Evolutionary conservation across 2,888 invertebrate genomes (phyloP), one percentile per base, ranked within the genome.

Genomic region (Coleophora flavipennella): DNA sequence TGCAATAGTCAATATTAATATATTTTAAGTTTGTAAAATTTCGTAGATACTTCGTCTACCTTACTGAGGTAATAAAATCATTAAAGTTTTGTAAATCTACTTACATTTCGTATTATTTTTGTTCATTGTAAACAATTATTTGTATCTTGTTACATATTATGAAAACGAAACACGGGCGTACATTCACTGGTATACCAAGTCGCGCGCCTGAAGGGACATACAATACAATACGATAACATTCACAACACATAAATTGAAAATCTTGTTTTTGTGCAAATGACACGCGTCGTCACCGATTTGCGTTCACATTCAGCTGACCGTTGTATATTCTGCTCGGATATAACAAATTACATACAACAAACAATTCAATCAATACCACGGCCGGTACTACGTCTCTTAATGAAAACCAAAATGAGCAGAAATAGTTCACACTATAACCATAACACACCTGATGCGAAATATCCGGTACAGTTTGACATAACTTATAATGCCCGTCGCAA

Each of bases 1-100:
- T 59, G 60, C 57, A 46, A 49, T 40, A 42, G 42, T 43, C 34
- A 34, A 20, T 11, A 13, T 35, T 42, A 42, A 44, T 42, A 34
- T n/a, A n/a, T n/a, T n/a, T 33, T 25, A 14, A 28, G 43, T 43
- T 40, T 39, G n/a, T n/a, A n/a, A n/a, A n/a, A n/a, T n/a, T n/a
- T n/a, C n/a, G n/a, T n/a, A n/a, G n/a, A n/a, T n/a, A n/a, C n/a
- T n/a, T n/a, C n/a, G n/a, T n/a, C n/a, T n/a, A n/a, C n/a, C n/a
- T n/a, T n/a, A n/a, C n/a, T n/a, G n/a, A n/a, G n/a, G n/a, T n/a
- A n/a, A n/a, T 11, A 14, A 38, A 8, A 13, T 13, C 32, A 27
- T 6, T 34, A 32, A 32, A 13, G 13, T 4, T 13, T 13, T 13
- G 11, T 34, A 26, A 26, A n/a, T 26, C 9, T 26, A 34, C n/a